phyloP scores from a whole-genome alignment of 30 jellyfish, hydroid and myxozoan genomes.

The Mastigias papua region DNA sequence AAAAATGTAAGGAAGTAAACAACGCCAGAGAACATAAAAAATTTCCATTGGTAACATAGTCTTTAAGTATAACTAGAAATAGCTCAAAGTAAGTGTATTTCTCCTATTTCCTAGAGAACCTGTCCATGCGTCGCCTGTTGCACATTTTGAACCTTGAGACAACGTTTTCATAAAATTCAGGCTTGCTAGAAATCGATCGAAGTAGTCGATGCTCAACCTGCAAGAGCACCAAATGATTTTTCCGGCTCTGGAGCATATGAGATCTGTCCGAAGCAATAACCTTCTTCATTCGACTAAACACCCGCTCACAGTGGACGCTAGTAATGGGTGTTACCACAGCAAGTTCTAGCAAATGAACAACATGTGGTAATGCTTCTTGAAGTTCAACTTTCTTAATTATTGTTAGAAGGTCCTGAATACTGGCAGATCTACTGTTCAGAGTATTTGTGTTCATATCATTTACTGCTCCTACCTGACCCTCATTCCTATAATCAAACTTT shows the following conservation, averaged over 20 bases:
- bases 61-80: no score
- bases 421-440: slow-evolving; percentile 33
- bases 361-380: slow-evolving; percentile 44
- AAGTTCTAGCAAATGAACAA: slow-evolving; percentile 12
- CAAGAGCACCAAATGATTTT: slow-evolving; percentile 15
- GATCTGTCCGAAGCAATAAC: slow-evolving; percentile 20
- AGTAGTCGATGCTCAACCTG: slow-evolving; percentile 35
- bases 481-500: background rate
- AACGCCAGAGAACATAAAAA: no score
- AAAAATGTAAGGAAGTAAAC: no score
- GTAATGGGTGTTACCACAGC: slow-evolving; percentile 35
- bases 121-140: slow-evolving; percentile 20
- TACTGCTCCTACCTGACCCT: background rate
- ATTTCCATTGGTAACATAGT: no score
- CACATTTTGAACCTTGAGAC: slow-evolving; percentile 18
- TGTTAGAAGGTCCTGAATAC: slow-evolving; percentile 43
- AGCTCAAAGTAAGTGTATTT: no score
- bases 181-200: slow-evolving; percentile 47
- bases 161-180: slow-evolving; percentile 32
- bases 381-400: slow-evolving; percentile 34
- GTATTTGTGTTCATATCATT: slow-evolving; percentile 16
- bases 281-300: slow-evolving; percentile 21
- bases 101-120: slow-evolving; percentile 38
- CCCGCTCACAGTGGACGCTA: slow-evolving; percentile 56
- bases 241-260: slow-evolving; percentile 14